phyloP scores from a whole-genome alignment of 2,113 vertebrate genomes.

The Paraplagusia blochii region DNA sequence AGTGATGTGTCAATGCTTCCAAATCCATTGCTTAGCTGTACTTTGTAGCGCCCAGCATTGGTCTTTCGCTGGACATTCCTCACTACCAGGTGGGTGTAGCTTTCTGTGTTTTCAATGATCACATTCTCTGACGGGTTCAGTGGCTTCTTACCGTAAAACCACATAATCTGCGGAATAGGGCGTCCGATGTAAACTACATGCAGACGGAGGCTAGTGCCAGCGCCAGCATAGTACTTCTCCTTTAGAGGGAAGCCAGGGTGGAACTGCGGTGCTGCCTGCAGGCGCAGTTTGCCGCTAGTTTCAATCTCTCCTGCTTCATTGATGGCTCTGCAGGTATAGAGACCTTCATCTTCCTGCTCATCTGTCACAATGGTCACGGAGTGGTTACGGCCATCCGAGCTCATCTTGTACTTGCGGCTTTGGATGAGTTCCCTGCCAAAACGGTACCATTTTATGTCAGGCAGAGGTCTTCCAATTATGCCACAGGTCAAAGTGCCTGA shows the following conservation, averaged over 20 bases:
- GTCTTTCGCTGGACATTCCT: constrained; percentile 92
- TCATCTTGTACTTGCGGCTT: constrained; percentile 99
- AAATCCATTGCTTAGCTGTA: constrained; percentile 91
- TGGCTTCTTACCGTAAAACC: constrained; percentile 95
- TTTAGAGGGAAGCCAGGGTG: constrained; percentile 95
- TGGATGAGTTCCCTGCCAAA: constrained; percentile 94
- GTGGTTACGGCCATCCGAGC: constrained; percentile 95
- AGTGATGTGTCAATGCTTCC: constrained; percentile 88
- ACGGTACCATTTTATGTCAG: constrained; percentile 97
- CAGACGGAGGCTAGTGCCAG: constrained; percentile 92
- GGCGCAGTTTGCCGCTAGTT: constrained; percentile 89
- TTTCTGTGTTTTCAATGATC: constrained; percentile 95
- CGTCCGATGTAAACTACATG: constrained; percentile 95
- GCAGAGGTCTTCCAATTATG: constrained; percentile 93
- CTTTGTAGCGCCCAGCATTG: constrained; percentile 94
- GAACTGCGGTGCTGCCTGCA: constrained; percentile 93
- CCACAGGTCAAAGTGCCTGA: constrained; percentile 88
- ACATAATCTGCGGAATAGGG: constrained; percentile 96
- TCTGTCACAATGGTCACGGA: constrained; percentile 89
- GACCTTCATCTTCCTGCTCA: constrained; percentile 96
- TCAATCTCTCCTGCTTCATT: constrained; percentile 95
- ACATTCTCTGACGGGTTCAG: constrained; percentile 86
- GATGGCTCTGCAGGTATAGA: constrained; percentile 91
- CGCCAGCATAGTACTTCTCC: constrained; percentile 88
- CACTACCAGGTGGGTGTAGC: constrained; percentile 93